Evolutionary conservation across 2,888 invertebrate species (phyloP).

Genomic region (Orthosia incerta): DNA sequence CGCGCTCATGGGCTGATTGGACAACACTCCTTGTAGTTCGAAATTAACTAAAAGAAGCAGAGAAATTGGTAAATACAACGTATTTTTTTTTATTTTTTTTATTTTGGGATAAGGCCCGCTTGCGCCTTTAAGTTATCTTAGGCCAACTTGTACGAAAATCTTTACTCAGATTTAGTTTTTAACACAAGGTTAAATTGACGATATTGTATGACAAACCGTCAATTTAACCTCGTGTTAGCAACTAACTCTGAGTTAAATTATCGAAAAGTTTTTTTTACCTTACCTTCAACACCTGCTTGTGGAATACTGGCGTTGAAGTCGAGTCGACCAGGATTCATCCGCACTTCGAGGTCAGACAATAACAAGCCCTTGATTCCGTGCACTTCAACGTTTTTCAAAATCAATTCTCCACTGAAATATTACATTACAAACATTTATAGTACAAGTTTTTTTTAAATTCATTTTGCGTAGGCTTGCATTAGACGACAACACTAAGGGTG

Average conservation of each 20-base stretch:
- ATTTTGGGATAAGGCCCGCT: too few relatives aligned
- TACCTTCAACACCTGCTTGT: slow-evolving; percentile 20
- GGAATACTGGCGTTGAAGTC: slow-evolving; percentile 44
- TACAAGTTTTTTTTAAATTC: too few relatives aligned
- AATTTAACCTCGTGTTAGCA: too few relatives aligned
- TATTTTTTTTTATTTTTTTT: too few relatives aligned
- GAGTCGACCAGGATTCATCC: slow-evolving; percentile 34
- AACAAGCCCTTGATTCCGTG: slow-evolving; percentile 24
- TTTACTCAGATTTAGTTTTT: too few relatives aligned
- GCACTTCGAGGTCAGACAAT: slow-evolving; percentile 26
- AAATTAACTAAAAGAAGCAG: slow-evolving; percentile 30
- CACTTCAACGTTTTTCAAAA: slow-evolving; percentile 22
- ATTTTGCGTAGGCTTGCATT: background rate
- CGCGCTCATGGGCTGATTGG: slow-evolving; percentile 16
- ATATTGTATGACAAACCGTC: too few relatives aligned
- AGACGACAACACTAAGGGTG: background rate
- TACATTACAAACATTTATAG: background rate
- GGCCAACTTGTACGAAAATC: too few relatives aligned
- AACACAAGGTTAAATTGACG: too few relatives aligned
- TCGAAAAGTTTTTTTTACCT: slow-evolving; percentile 9
- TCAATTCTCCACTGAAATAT: slow-evolving; percentile 36
- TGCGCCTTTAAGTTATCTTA: too few relatives aligned
- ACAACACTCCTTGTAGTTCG: slow-evolving; percentile 17
- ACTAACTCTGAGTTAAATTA: background rate
- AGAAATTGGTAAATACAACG: background rate